Percentiles rank a stretch among this genome's conserved stretches.
Conservation (phyloP, 2,113 vertebrate genomes). For the Cryptomyrus ogoouensis region DNA sequence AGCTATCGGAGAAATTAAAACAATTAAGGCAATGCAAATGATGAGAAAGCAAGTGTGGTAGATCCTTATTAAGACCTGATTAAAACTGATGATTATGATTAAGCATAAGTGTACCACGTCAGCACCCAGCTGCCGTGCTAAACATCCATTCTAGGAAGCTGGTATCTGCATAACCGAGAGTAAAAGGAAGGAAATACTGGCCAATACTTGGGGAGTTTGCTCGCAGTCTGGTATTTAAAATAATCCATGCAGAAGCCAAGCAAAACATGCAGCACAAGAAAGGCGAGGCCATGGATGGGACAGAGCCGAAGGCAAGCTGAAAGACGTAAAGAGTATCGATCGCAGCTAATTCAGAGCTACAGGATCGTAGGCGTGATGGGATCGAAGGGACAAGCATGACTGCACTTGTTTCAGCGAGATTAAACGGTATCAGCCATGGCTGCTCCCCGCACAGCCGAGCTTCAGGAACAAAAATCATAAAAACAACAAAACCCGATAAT, state of each 20-base stretch:
- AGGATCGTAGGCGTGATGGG: background rate
- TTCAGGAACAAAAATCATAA: background rate
- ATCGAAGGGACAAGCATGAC: background rate
- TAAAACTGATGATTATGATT: background rate
- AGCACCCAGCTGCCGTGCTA: background rate
- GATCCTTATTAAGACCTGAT: background rate
- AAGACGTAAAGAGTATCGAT: background rate
- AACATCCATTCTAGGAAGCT: background rate
- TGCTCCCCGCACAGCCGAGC: background rate
- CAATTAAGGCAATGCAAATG: background rate
- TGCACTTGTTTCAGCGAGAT: background rate
- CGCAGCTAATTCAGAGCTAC: background rate
- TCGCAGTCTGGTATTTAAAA: background rate
- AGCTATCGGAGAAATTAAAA: background rate
- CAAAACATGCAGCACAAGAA: background rate
- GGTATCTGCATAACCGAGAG: background rate
- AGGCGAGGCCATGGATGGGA: background rate
- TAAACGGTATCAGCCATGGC: background rate
- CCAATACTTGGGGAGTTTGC: background rate
- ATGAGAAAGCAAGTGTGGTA: background rate
- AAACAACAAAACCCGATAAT: background rate
- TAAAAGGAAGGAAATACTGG: background rate
- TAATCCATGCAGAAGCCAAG: background rate
- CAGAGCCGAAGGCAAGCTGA: background rate
- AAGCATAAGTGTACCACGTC: background rate